phyloP scores from a whole-genome alignment of 1,140 invertebrate species.

The Eupristina koningsbergeri region DNA sequence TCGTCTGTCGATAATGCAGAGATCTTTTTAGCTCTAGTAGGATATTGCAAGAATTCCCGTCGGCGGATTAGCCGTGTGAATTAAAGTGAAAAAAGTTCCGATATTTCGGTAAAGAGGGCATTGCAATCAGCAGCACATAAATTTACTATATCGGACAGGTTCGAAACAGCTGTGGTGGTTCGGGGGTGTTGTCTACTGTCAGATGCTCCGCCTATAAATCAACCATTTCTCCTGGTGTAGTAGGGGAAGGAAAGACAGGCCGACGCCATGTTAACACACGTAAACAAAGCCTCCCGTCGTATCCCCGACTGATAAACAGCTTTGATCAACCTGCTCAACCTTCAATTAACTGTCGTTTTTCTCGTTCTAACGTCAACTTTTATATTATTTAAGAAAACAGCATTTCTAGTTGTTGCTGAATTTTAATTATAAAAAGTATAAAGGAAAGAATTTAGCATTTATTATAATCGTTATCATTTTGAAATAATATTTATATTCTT shows the following conservation, averaged over 20 bases:
- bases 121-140: not conserved
- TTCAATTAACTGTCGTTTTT: not conserved
- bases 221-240: conserved; percentile 58
- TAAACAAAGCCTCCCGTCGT: conserved; percentile 66
- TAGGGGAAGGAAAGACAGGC: conserved; percentile 61
- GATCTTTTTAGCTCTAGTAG: too few species aligned
- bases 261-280: conserved; percentile 73
- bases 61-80: too few species aligned
- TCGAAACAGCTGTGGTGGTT: conserved; percentile 64
- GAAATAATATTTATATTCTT: too few species aligned
- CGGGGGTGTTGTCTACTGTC: conserved; percentile 69
- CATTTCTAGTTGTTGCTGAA: not conserved
- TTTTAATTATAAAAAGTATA: too few species aligned
- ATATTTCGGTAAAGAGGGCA: not conserved
- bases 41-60: too few species aligned
- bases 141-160: not conserved
- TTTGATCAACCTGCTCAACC: not conserved
- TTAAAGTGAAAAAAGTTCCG: too few species aligned
- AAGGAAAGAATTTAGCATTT: too few species aligned
- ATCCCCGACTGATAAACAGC: conserved; percentile 63
- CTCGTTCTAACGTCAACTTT: not conserved
- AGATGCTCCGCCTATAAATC: conserved; percentile 73
- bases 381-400: not conserved
- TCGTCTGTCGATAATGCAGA: too few species aligned
- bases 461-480: too few species aligned